phyloP scores from a whole-genome alignment of 2,888 invertebrate genomes.

The Augiades crinisus region DNA sequence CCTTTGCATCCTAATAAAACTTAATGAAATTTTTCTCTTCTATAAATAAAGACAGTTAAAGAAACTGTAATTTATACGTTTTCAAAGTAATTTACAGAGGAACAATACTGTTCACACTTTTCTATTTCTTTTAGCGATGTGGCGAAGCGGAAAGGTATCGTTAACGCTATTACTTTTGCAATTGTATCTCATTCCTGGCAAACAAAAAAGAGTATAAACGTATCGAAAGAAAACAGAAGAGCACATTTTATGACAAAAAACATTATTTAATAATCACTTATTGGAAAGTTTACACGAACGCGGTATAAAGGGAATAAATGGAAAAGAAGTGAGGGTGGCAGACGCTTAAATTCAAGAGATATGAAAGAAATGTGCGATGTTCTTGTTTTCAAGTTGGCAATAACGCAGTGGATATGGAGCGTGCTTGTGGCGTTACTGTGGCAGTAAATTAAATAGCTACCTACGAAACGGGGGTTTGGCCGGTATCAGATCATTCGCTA shows the following conservation, averaged over 20 bases:
- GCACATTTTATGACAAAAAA: constrained; percentile 11
- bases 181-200: constrained; percentile 12
- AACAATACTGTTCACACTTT: constrained; percentile 6
- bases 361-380: constrained; percentile 73
- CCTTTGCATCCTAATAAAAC: background rate
- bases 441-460: constrained; percentile 66
- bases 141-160: constrained; percentile 3
- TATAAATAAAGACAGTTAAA: background rate
- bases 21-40: background rate
- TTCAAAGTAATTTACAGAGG: constrained; percentile 7
- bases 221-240: constrained; percentile 7
- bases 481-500: constrained; percentile 60
- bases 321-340: constrained; percentile 57
- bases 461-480: constrained; percentile 53
- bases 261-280: constrained; percentile 19
- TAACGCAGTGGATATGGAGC: constrained; percentile 76
- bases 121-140: constrained; percentile 14
- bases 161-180: constrained; percentile 16
- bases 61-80: constrained; percentile 13
- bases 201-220: constrained; percentile 4
- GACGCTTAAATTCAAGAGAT: constrained; percentile 68
- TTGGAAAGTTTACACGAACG: constrained; percentile 14
- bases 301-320: constrained; percentile 45
- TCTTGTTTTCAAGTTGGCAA: constrained; percentile 78
- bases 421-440: constrained; percentile 75